phyloP scores from a whole-genome alignment of 2,797 vertebrate species.

The Megalops cyprinoides region DNA sequence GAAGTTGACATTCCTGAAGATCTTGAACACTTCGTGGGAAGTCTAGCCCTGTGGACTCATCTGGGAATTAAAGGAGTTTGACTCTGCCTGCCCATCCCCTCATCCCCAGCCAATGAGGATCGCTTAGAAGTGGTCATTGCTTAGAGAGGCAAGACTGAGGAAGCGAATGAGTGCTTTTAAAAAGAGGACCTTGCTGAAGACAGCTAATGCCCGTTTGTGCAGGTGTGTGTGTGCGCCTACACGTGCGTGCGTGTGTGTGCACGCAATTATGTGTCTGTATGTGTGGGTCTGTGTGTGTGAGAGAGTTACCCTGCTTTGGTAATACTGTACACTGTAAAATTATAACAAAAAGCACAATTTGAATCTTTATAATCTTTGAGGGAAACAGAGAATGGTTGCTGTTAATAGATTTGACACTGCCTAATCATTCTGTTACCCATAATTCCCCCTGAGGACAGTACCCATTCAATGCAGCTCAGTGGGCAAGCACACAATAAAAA shows the following conservation, averaged over 20 bases:
- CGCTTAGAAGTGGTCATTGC: neutral
- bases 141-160: slow-evolving; percentile 53
- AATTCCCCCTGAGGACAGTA: neutral
- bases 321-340: too few relatives aligned
- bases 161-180: slow-evolving; percentile 62
- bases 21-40: slow-evolving; percentile 73
- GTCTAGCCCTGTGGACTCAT: slow-evolving; percentile 70
- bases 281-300: too few relatives aligned
- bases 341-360: too few relatives aligned
- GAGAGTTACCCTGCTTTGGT: too few relatives aligned
- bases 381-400: neutral
- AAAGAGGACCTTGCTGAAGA: slow-evolving; percentile 69
- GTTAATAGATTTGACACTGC: neutral
- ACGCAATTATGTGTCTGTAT: too few relatives aligned
- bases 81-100: slow-evolving; percentile 14
- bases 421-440: neutral
- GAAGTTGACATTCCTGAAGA: slow-evolving; percentile 75
- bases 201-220: slow-evolving; percentile 54
- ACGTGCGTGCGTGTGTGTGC: too few relatives aligned
- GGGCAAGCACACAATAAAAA: neutral
- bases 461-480: neutral
- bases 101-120: slow-evolving; percentile 58
- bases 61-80: slow-evolving; percentile 68
- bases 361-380: too few relatives aligned
- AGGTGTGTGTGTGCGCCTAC: too few relatives aligned